A percentile compares a stretch with the other conserved stretches of the same genome.
These are phyloP conservation scores for Cyanoramphus novaezelandiae DNA, from an alignment of 2,113 vertebrate genomes.

Conservation along the genomic window DNA sequence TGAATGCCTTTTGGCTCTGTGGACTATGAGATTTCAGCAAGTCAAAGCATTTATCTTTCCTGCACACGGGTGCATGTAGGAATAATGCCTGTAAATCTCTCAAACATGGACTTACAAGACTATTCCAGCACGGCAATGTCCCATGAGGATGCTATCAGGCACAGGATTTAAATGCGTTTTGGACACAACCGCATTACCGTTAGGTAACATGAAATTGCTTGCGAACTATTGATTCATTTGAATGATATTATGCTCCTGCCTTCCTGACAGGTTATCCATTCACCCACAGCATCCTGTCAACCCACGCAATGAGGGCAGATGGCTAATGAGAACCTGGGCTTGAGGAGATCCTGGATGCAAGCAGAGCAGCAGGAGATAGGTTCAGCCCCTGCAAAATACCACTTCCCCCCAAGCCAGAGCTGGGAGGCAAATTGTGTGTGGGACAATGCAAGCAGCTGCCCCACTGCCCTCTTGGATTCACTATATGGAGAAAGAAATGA, in stretches of 20 bases:
- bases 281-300: not conserved
- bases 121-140: not conserved
- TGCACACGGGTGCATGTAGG: not conserved
- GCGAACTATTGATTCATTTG: slow-evolving; percentile 47
- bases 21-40: not conserved
- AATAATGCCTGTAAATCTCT: slow-evolving; percentile 7
- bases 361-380: not conserved
- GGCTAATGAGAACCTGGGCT: slow-evolving; percentile 53
- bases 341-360: not conserved
- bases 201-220: slow-evolving; percentile 28
- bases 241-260: slow-evolving; percentile 29
- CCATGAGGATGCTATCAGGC: not conserved
- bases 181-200: not conserved
- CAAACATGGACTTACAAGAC: not conserved
- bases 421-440: not conserved
- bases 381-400: not conserved
- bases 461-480: not conserved
- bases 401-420: not conserved
- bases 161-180: slow-evolving; percentile 6
- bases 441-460: not conserved
- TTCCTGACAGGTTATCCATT: slow-evolving; percentile 60
- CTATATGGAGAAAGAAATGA: not conserved
- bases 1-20: not conserved
- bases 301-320: slow-evolving; percentile 30
- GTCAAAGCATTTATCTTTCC: not conserved